Base-by-base conservation (phyloP, 2,797 vertebrate species). In the Anabas testudineus region DNA sequence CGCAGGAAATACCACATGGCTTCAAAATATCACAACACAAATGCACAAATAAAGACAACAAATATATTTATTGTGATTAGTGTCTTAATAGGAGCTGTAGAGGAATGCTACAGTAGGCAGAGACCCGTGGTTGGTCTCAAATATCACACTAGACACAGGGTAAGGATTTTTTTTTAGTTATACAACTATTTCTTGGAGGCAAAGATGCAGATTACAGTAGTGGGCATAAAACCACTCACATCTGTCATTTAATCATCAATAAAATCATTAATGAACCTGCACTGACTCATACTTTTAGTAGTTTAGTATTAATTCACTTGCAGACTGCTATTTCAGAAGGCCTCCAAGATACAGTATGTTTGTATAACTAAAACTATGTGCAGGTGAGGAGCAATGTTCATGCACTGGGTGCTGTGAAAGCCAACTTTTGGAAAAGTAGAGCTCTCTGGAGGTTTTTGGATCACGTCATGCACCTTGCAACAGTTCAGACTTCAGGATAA, bases 401-500 rank as follows among this genome's bases (percentile, higher is more conserved):
- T 89, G 88, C 90, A 65, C 42, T 37, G 19, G 30, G 42, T 71
- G 54, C 22, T 65, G 43, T 37, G 30, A 39, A 53, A 74, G 49
- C 10, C 22, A 60, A 41, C 28, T 19, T 51, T 22, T 39, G 54
- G 24, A 61, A 48, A 52, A 22, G 21, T 7, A 22, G 49, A 52
- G 6, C 39, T 63, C 71, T 74, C 28, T 75, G 57, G 52, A 72
- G 59, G 59, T 10, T 68, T 70, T 16, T 30, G 32, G 43, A 60
- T 73, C 47, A 71, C 58, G 48, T 49, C 86, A 89, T 86, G 79
- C 76, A 80, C 15, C 12, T 74, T 15, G 56, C 18, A 63, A 48
- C 48, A 18, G 56, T 36, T 32, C 34, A 74, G 56, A 52, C 19
- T 54, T 74, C 28, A 51, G 42, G 62, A 36, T 42, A 7, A 67